Conservation (phyloP, 2,797 vertebrate genomes). For the Crypturellus tataupa region DNA sequence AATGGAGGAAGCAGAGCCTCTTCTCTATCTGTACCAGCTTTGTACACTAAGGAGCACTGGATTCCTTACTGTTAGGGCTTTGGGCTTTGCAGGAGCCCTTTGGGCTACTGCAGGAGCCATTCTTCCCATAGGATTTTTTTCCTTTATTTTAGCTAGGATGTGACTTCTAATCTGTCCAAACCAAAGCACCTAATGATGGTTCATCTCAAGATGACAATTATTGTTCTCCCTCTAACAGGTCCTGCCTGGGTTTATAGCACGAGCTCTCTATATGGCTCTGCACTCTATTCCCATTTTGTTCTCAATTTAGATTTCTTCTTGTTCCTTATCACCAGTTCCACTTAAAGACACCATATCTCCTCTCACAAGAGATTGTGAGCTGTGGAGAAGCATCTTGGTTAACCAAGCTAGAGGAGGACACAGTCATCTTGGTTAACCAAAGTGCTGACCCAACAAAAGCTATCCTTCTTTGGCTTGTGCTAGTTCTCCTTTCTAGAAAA, state of each 20-base stretch:
- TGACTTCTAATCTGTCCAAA: not conserved
- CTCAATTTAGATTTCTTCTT: not conserved
- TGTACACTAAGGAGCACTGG: not conserved
- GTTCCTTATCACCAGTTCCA: not conserved
- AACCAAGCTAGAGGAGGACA: no score
- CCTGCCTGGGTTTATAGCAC: not conserved
- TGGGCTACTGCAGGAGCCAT: not conserved
- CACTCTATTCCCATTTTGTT: not conserved
- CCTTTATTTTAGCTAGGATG: not conserved
- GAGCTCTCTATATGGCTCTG: not conserved
- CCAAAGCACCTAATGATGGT: not conserved
- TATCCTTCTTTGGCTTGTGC: not conserved
- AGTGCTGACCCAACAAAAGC: not conserved
- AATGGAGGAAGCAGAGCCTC: not conserved
- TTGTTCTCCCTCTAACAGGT: not conserved
- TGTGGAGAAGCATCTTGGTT: not conserved
- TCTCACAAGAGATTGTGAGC: conserved; percentile 13
- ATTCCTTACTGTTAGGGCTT: not conserved
- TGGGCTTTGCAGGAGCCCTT: not conserved
- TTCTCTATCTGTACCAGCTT: not conserved
- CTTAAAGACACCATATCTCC: not conserved
- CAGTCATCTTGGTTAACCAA: not conserved
- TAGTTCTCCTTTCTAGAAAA: not conserved
- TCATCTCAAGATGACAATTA: not conserved
- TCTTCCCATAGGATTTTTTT: not conserved